A percentile compares a stretch with the other conserved stretches of the same genome.
Evolutionary conservation across 2,888 invertebrate genomes (phyloP).

Genomic region (Nomada goodeniana): DNA sequence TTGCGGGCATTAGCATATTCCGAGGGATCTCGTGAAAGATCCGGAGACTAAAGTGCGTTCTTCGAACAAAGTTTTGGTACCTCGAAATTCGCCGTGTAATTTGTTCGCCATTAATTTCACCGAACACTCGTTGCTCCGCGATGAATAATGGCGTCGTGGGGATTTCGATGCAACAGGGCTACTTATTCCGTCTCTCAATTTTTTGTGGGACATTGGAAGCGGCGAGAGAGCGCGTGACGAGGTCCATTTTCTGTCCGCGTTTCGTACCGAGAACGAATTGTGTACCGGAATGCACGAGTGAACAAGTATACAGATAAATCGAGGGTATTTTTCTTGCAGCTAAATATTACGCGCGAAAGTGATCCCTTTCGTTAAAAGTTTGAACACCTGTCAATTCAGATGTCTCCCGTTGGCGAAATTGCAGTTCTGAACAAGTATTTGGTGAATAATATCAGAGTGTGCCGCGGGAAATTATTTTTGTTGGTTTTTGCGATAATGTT

Average conservation of each 20-base stretch:
- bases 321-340: neutral
- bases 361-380: constrained; percentile 10
- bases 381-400: constrained; percentile 17
- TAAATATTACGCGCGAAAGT: constrained; percentile 9
- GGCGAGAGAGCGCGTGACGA: neutral
- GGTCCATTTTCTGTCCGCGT: neutral
- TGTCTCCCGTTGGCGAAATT: neutral
- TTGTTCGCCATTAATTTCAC: constrained; percentile 75
- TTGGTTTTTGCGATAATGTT: too few species aligned
- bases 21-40: constrained; percentile 28
- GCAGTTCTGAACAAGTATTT: neutral
- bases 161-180: constrained; percentile 38
- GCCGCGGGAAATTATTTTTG: too few species aligned
- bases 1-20: constrained; percentile 61
- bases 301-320: neutral
- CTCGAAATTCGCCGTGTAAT: constrained; percentile 73
- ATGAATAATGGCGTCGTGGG: constrained; percentile 57
- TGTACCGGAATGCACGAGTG: neutral
- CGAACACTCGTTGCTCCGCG: constrained; percentile 42
- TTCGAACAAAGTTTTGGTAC: constrained; percentile 32
- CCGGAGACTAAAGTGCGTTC: constrained; percentile 35
- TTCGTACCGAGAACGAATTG: neutral
- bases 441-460: too few species aligned
- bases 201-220: constrained; percentile 3
- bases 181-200: constrained; percentile 19